Base-by-base conservation (phyloP, 2,888 invertebrate genomes). In the Euproctis similis region DNA sequence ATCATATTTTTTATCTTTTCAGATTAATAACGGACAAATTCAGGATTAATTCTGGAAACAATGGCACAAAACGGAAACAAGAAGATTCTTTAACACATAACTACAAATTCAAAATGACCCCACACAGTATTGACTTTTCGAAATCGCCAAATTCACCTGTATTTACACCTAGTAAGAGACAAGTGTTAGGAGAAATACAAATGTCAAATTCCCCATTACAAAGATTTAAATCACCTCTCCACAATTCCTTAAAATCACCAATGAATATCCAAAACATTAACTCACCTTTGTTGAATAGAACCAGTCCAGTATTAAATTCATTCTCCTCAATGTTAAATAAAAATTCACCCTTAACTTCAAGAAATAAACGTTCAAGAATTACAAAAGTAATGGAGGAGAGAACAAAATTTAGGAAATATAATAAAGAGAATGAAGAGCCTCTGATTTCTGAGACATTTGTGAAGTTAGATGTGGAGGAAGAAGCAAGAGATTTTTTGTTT, bases 1-100 rank as follows among this genome's bases (percentile, higher is more conserved):
- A n/a, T n/a, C n/a, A n/a, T n/a, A 19, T 12, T 46, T 16, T 50
- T 22, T 51, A 4, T 59, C 43, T 39, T 64, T 77, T 1, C 81
- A 87, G 87, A 44, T 60, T 87, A 36, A 85, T 86, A 39, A 84
- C 86, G 0, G 86, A 86, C 24, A 85, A 65, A 51, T 87, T 87
- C 70, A 77, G 65, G 36, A 80, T 87, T 12, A 85, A 86, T 60
- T 85, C 86, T 0, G 85, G 78, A 8, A 81, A 67, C 57, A 78
- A 70, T 39, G 76, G 70, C 12, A 72, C 74, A 0, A 77, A 82
- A 45, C 48, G 77, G 2, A 78, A 82, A 39, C 74, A 76, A 19
- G 74, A 75, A 6, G 76, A 78, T 2, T 69, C 85, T 0, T 7
- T 60, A 12, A 43, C 68, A 6, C 49, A 49, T 29, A 80, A 75